Base-by-base conservation (phyloP, 2,113 vertebrate species). In the Sciurus niger region DNA sequence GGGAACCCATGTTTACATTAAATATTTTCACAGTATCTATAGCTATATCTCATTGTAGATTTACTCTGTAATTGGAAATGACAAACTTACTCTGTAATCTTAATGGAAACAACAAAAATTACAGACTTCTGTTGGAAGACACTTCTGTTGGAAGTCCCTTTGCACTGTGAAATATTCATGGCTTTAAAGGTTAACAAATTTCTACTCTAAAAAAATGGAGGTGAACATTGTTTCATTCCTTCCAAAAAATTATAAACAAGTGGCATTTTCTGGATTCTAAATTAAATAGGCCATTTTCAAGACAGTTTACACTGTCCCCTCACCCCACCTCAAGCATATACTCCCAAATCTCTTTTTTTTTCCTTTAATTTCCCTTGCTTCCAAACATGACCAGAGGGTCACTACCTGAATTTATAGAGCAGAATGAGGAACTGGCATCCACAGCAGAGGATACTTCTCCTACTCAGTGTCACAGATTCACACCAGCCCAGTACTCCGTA, bases 181-280 rank as follows among this genome's bases (percentile, higher is more conserved):
- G 9, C 37, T 93, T 83, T 93, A 92, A 73, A 76, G 32, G 11
- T 6, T 60, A 40, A 77, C 60, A 93, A 72, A 32, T 34, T 48
- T 25, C 53, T 40, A 63, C 24, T 85, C 82, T 90, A 80, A 51
- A 68, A 40, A 93, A 96, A 60, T 7, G 14, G 34, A 65, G 18
- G 51, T 77, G 68, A 78, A 12, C 5, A 51, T 73, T 48, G 51
- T 82, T 63, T 79, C 48, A 53, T 40, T 79, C 67, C 60, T 67
- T 97, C 28, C 34, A 76, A 58, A 63, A 72, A 79, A 37, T 67
- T 65, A 89, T 65, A 89, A 94, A 74, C 37, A 89, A 24, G 58
- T 53, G 20, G 20, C 2, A 32, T 70, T 88, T 48, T 77, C 25
- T 53, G 65, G 93, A 86, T 76, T 78, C 24, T 77, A 65, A 88